Base-by-base conservation (phyloP, 2,113 vertebrate genomes). In the Zosterops japonicus region DNA sequence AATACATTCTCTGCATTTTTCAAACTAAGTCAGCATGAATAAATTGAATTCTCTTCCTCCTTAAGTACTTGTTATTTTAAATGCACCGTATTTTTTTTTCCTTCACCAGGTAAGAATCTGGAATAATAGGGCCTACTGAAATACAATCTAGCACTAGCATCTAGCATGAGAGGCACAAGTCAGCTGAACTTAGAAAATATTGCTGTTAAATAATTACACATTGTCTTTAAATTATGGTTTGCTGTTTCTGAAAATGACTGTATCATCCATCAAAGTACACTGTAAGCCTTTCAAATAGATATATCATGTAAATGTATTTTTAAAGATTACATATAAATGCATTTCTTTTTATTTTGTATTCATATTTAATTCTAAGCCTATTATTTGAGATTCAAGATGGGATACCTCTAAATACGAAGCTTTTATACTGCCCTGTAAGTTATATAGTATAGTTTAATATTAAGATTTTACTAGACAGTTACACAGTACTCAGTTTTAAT, bases 401-500 rank as follows among this genome's bases (percentile, higher is more conserved):
- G 78, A 72, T 78, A 80, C 93, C 69, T 76, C 59, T 87, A 87
- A 94, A 92, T 88, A 76, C 61, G 59, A 90, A 75, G 56, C 67
- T 75, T 83, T 96, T 93, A 94, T 55, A 41, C n/a, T 81, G 47
- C 69, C 50, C 60, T 94, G 49, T 65, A 94, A 89, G 92, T 91
- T 89, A 74, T 67, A 72, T 71, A 76, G 22, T 64, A 83, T 60
- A 81, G 80, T 91, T 95, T 72, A 90, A 95, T 95, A 85, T 90
- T 89, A 94, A 90, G 70, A 65, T 95, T 97, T 97, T 97, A 97
- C 96, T 96, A 95, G 96, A 97, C 96, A 96, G 92, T 94, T 95
- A 91, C 93, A 91, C 63, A 96, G 67, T 96, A 85, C 87, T 96
- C 96, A 93, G 77, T 95, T 97, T 97, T 93, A 96, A 96, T 92